Evolutionary conservation across 92 coral and sea anemone species (phyloP), one percentile per base, ranked within the genome.

Genomic region (Siderastrea siderea): DNA sequence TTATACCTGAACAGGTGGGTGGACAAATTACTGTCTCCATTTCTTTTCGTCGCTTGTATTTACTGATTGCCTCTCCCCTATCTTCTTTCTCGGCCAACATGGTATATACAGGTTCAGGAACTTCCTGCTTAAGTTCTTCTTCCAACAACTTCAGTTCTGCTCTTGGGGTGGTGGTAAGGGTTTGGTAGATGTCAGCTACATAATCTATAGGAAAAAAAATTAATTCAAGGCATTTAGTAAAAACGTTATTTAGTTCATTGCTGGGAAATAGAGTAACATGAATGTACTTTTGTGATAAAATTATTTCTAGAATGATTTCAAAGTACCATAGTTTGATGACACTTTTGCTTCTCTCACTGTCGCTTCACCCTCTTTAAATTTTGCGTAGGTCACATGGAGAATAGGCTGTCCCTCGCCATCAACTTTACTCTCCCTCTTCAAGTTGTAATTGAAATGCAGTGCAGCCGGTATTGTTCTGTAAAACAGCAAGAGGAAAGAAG

Each of bases 111-210:
- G 94, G 85, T 6, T 78, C 77, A 26, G 91, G 91, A 54, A 87
- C 91, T 53, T 77, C 61, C 64, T 77, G 62, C 44, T 91, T 57
- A 1, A 91, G 78, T 58, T 78, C 87, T 10, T 86, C 79, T n/a
- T 77, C 83, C n/a, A 91, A 1, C 47, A 16, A 51, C 76, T 69
- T 77, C 12, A 86, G 82, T 8, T 86, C 85, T 63, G 60, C 81
- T 57, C 81, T 46, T 9, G 85, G 49, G 47, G 85, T 76, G 58
- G 74, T 64, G 1, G 80, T 64, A 6, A 91, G 57, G 13, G 83
- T 63, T 11, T 91, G 48, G 45, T 51, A 90, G 69, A 90, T 85
- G 3, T 90, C 83, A 13, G 67, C 68, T n/a, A 90, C 93, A 90
- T 90, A 81, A 59, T 74, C 93, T 85, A 70, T 4, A 6, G 5